These are phyloP conservation scores for Drosophila setifemur DNA, from an alignment of 1,140 invertebrate species.

Conservation along the genomic window DNA sequence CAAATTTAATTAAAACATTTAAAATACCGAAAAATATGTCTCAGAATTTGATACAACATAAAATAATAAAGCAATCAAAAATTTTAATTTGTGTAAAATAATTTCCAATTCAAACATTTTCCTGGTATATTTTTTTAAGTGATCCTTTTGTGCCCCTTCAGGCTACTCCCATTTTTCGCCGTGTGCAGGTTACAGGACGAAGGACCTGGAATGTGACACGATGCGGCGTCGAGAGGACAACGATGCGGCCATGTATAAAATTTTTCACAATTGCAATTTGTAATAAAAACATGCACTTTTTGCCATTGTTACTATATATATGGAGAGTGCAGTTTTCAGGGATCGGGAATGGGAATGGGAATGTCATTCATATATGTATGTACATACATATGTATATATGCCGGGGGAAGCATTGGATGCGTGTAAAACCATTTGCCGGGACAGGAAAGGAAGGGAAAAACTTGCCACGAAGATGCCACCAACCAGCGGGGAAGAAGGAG, in stretches of 20 bases:
- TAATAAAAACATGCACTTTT: slow-evolving; percentile 81
- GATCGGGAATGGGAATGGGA: background rate
- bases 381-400: slow-evolving; percentile 1
- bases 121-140: background rate
- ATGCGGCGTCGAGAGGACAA: slow-evolving; percentile 41
- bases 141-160: slow-evolving; percentile 4
- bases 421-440: slow-evolving; percentile 54
- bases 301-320: slow-evolving; percentile 74
- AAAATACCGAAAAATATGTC: too few species aligned
- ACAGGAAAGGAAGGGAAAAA: slow-evolving; percentile 4
- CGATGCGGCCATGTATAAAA: slow-evolving; percentile 76
- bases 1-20: too few species aligned
- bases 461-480: slow-evolving; percentile 38
- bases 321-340: slow-evolving; percentile 9
- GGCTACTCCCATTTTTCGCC: slow-evolving; percentile 9
- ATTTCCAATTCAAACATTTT: too few species aligned
- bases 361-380: slow-evolving; percentile 17
- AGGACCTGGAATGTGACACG: slow-evolving; percentile 66
- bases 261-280: slow-evolving; percentile 81
- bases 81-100: too few species aligned
- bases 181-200: slow-evolving; percentile 45
- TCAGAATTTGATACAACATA: too few species aligned
- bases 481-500: slow-evolving; percentile 17
- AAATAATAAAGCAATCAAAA: too few species aligned
- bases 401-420: slow-evolving; percentile 24